Conservation (phyloP, 2,113 vertebrate genomes). For the Podilymbus podiceps region DNA sequence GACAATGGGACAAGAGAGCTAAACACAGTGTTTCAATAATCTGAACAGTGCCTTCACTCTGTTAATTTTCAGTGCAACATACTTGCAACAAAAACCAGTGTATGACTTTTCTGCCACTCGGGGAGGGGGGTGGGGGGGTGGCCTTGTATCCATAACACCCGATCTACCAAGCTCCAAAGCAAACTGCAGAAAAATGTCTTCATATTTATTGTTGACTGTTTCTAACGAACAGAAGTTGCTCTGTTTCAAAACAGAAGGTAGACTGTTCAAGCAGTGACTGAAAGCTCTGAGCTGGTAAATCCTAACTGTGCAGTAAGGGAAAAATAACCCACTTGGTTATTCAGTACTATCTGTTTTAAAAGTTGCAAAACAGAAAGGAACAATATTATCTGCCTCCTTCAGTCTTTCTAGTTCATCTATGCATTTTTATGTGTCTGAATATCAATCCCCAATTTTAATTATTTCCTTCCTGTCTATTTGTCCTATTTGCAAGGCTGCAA, state of each 20-base stretch:
- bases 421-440: neutral
- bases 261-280: conserved; percentile 65
- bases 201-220: conserved; percentile 69
- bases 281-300: conserved; percentile 54
- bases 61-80: conserved; percentile 4
- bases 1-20: neutral
- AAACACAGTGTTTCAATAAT: neutral
- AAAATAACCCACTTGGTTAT: conserved; percentile 42
- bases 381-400: neutral
- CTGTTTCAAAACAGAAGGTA: conserved; percentile 75
- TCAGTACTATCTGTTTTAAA: conserved; percentile 21
- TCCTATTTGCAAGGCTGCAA: neutral
- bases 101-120: neutral
- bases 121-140: too few species aligned
- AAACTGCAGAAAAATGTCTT: conserved; percentile 63
- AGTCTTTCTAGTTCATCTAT: neutral
- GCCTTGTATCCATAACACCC: conserved; percentile 51
- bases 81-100: conserved; percentile 53
- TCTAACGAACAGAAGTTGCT: conserved; percentile 72
- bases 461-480: neutral
- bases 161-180: conserved; percentile 56
- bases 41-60: neutral
- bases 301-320: neutral
- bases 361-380: conserved; percentile 35
- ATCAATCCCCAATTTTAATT: neutral